A percentile compares a stretch with the other conserved stretches of the same genome.
phyloP scores from a whole-genome alignment of 2,113 vertebrate genomes.

The Neomonachus schauinslandi region DNA sequence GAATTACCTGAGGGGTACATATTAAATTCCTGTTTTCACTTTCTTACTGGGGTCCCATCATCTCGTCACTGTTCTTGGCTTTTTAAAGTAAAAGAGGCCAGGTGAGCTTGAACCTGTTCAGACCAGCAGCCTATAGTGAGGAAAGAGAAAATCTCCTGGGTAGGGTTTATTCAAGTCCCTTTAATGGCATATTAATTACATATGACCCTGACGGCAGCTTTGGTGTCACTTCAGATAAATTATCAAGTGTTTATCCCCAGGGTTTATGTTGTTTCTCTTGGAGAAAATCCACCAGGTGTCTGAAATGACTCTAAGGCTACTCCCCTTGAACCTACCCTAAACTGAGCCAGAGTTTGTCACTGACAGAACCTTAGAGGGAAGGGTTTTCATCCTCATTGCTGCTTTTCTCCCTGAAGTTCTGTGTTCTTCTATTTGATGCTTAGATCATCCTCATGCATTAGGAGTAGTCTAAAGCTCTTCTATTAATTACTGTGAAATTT shows the following conservation, averaged over 20 bases:
- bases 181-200: constrained; percentile 13
- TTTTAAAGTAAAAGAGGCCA: constrained; percentile 32
- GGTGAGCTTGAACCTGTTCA: neutral
- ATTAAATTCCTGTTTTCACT: constrained; percentile 4
- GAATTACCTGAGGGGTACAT: neutral
- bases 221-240: constrained; percentile 39
- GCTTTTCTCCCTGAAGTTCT: neutral
- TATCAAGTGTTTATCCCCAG: neutral
- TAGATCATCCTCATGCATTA: neutral
- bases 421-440: neutral
- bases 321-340: neutral
- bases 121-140: constrained; percentile 27
- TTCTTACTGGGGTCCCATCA: neutral
- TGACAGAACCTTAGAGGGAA: neutral
- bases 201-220: neutral
- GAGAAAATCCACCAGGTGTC: neutral
- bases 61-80: neutral
- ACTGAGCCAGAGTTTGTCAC: neutral
- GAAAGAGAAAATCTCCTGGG: neutral
- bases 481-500: neutral
- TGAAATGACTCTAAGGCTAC: neutral
- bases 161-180: constrained; percentile 7
- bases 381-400: neutral
- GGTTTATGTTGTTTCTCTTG: constrained; percentile 53
- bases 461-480: neutral